phyloP scores from a whole-genome alignment of 2,888 invertebrate genomes.

The Kryphioiulus occultus region DNA sequence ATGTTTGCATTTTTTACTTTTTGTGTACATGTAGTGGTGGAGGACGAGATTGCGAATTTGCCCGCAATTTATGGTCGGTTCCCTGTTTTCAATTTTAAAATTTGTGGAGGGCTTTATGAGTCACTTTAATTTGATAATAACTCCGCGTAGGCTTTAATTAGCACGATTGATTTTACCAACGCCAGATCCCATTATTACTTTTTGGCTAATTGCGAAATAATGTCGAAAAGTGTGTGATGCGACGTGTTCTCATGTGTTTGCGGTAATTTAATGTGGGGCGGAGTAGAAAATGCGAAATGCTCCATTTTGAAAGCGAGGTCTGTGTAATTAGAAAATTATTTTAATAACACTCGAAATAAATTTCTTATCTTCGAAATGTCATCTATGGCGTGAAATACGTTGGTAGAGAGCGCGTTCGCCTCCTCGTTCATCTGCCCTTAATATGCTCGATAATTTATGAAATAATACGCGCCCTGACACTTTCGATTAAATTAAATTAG shows the following conservation, averaged over 20 bases:
- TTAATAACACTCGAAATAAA: background rate
- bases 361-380: conserved; percentile 10
- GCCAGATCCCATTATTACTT: background rate
- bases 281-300: background rate
- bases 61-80: background rate
- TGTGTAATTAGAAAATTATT: background rate
- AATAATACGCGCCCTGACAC: background rate
- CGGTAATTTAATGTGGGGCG: background rate
- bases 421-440: background rate
- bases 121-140: background rate
- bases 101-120: background rate
- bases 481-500: too few species aligned
- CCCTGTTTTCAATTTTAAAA: background rate
- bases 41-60: background rate
- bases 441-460: background rate
- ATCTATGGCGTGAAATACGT: background rate
- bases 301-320: background rate
- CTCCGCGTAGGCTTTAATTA: background rate
- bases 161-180: background rate
- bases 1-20: background rate
- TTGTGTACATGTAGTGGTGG: background rate
- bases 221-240: background rate
- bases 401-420: background rate
- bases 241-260: background rate
- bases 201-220: background rate